Percentiles rank a stretch among this genome's conserved stretches.
These are phyloP conservation scores for Abrostola triplasia DNA, from an alignment of 2,888 invertebrate genomes.

Conservation along the genomic window DNA sequence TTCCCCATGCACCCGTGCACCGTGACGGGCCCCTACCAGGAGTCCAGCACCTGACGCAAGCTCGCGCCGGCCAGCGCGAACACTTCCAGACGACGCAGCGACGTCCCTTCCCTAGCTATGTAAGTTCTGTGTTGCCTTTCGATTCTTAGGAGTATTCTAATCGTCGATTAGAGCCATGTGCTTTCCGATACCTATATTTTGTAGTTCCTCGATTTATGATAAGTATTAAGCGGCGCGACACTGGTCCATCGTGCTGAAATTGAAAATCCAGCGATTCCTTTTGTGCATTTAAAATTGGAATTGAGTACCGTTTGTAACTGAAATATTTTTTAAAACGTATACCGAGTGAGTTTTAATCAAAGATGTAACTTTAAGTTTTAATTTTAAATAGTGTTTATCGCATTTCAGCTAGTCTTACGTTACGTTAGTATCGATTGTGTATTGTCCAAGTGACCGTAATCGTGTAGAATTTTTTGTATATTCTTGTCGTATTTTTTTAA, in stretches of 20 bases:
- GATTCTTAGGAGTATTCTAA: conserved; percentile 51
- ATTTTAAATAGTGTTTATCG: conserved; percentile 84
- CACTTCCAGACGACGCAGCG: conserved; percentile 59
- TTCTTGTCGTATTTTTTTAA: conserved; percentile 78
- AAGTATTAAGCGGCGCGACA: conserved; percentile 44
- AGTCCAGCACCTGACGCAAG: conserved; percentile 87
- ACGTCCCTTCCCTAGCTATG: conserved; percentile 68
- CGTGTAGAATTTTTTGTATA: conserved; percentile 84
- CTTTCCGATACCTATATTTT: conserved; percentile 76
- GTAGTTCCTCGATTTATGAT: conserved; percentile 78
- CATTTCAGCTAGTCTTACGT: conserved; percentile 88
- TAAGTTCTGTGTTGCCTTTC: conserved; percentile 68
- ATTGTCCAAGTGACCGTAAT: conserved; percentile 78
- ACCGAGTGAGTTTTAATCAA: conserved; percentile 87
- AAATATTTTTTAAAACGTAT: conserved; percentile 79
- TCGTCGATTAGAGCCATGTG: conserved; percentile 64
- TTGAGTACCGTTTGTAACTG: conserved; percentile 78
- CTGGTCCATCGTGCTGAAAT: conserved; percentile 66
- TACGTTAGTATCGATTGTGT: conserved; percentile 81
- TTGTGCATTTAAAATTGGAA: conserved; percentile 79
- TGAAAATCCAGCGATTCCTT: conserved; percentile 71
- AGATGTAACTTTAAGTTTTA: conserved; percentile 87
- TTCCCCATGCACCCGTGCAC: conserved; percentile 96
- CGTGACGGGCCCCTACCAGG: conserved; percentile 95
- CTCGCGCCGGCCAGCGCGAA: conserved; percentile 46